Conservation (phyloP, 2,113 vertebrate genomes). For the Actinemys pallida region DNA sequence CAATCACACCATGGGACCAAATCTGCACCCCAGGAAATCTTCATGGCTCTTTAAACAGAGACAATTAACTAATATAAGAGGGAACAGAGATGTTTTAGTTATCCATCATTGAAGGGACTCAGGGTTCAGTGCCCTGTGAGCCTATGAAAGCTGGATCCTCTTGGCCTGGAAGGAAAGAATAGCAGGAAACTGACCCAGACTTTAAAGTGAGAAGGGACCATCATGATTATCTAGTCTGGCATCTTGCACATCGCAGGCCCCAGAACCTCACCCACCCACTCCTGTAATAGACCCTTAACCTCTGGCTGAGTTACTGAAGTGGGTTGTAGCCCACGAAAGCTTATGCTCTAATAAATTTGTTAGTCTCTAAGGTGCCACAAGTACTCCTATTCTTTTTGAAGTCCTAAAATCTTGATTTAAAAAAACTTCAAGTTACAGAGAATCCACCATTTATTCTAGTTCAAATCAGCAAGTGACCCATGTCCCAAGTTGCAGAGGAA, state of each 20-base stretch:
- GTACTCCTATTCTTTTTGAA: background rate
- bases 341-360: no score
- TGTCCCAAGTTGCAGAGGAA: background rate
- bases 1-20: background rate
- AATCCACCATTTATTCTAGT: background rate
- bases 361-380: no score
- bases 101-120: background rate
- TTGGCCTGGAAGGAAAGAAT: no score
- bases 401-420: background rate
- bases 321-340: no score
- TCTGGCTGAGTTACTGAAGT: background rate
- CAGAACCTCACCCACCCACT: background rate
- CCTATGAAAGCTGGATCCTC: background rate
- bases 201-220: background rate
- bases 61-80: background rate
- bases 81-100: background rate
- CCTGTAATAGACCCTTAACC: background rate
- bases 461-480: background rate
- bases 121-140: background rate
- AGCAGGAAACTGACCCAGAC: background rate
- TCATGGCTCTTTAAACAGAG: background rate
- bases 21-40: background rate
- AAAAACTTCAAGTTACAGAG: background rate
- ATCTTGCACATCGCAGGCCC: background rate
- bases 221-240: background rate